Evolutionary conservation across 92 coral and sea anemone species (phyloP), one percentile per base, ranked within the genome.

Genomic region (Porites divaricata): DNA sequence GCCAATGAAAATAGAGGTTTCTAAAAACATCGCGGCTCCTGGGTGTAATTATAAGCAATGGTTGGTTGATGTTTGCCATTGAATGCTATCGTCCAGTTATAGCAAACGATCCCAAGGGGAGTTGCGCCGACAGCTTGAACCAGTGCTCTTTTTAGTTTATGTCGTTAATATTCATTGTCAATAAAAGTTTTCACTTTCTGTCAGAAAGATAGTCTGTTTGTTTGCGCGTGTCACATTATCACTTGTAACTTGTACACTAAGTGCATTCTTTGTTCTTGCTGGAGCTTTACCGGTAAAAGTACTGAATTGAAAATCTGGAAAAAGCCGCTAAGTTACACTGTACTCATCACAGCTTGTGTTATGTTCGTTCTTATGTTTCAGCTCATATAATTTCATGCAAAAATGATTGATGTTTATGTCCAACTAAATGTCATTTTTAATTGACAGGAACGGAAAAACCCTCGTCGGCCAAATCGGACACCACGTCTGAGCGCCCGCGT

Each of bases 381-480:
- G 73, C 73, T 68, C 16, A 41, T 17, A 15, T 41, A 54, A 70
- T 50, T 35, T 53, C 50, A 41, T 16, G 22, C 74, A 48, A 16
- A 7, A 7, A 45, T 16, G 54, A 4, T 35, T 35, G 45, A 14
- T 3, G 10, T 35, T 9, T 2, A 17, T 45, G 6, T 48, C 74
- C 54, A 45, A 25, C 16, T 49, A 2, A 26, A 69, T 50, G 45
- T 35, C 41, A 2, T 81, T 53, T 22, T 70, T 58, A 16, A 57
- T 81, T 51, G 17, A 81, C 86, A 81, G 86, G 56, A 6, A 81
- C 48, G 2, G 26, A 20, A 10, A 85, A 89, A 57, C 90, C 95
- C 0, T 82, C 95, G 8, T 86, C 95, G 24, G 95, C 91, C 71
- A 91, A 89, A 77, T 91, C 97, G 9, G 97, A 89, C 87, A 86